Evolutionary conservation across 2,113 vertebrate genomes (phyloP).

Genomic region (Morone chrysops): DNA sequence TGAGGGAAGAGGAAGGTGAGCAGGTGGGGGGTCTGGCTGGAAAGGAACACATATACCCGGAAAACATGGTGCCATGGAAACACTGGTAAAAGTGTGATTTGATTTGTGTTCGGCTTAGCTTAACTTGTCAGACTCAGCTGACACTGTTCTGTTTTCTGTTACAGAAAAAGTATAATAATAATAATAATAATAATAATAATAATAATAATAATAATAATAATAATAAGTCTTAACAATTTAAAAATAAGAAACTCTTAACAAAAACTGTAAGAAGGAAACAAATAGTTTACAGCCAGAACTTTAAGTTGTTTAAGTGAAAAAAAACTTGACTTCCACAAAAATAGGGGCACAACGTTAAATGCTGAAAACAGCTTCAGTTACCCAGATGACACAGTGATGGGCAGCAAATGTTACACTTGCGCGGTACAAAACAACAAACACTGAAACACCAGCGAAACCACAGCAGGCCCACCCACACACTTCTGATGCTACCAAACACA

Average conservation of each 20-base stretch:
- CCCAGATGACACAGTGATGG: neutral
- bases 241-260: neutral
- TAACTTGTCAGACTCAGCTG: conserved; percentile 22
- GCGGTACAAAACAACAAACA: neutral
- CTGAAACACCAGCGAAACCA: neutral
- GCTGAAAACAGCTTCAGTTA: conserved; percentile 11
- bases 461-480: neutral
- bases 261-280: neutral
- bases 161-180: neutral
- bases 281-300: neutral
- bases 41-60: conserved; percentile 40
- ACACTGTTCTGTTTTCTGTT: neutral
- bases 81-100: conserved; percentile 61
- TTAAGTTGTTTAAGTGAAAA: neutral
- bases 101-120: conserved; percentile 57
- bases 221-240: neutral
- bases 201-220: no score
- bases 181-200: no score
- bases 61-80: conserved; percentile 53
- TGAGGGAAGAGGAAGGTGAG: conserved; percentile 65
- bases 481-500: neutral
- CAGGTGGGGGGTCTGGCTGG: conserved; percentile 55
- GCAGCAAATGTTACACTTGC: neutral
- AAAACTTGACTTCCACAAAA: neutral
- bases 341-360: neutral